phyloP scores from a whole-genome alignment of 2,113 vertebrate genomes.

The Arothron firmamentum region DNA sequence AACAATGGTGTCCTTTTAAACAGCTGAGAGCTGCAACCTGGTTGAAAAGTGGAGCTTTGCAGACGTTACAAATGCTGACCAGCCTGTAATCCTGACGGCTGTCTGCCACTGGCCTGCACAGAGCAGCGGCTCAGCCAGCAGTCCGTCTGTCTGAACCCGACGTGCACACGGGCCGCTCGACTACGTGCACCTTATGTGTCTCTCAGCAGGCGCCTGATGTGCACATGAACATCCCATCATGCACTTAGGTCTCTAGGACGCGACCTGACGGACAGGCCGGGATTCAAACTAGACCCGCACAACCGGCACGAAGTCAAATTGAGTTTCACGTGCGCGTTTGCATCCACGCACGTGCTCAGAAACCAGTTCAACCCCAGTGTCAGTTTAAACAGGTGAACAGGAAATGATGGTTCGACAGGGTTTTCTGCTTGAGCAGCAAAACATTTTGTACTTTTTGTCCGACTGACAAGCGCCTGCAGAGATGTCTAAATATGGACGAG shows the following conservation, averaged over 20 bases:
- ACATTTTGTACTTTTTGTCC: slow-evolving; percentile 26
- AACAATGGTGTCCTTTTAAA: slow-evolving; percentile 74
- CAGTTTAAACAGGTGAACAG: slow-evolving; percentile 31
- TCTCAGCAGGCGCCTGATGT: background rate
- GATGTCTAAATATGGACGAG: background rate
- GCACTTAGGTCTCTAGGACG: background rate
- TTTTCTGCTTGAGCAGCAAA: slow-evolving; percentile 44
- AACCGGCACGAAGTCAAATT: slow-evolving; percentile 1
- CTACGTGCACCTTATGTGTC: slow-evolving; percentile 38
- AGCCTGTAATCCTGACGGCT: slow-evolving; percentile 65
- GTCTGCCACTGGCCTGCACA: slow-evolving; percentile 35
- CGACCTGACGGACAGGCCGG: background rate
- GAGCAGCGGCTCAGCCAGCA: too few relatives aligned
- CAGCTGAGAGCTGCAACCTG: slow-evolving; percentile 75
- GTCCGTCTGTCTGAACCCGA: slow-evolving; percentile 30
- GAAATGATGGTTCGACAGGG: slow-evolving; percentile 66
- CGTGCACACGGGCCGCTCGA: slow-evolving; percentile 21
- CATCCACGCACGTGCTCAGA: slow-evolving; percentile 19
- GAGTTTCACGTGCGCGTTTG: slow-evolving; percentile 8
- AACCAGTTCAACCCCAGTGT: slow-evolving; percentile 53
- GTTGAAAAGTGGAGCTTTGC: slow-evolving; percentile 76
- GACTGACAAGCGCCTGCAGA: background rate
- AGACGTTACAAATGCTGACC: slow-evolving; percentile 66
- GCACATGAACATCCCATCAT: background rate
- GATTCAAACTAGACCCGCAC: slow-evolving; percentile 2